These are phyloP conservation scores for Euclidia mi DNA, from an alignment of 2,888 invertebrate genomes.

Conservation along the genomic window DNA sequence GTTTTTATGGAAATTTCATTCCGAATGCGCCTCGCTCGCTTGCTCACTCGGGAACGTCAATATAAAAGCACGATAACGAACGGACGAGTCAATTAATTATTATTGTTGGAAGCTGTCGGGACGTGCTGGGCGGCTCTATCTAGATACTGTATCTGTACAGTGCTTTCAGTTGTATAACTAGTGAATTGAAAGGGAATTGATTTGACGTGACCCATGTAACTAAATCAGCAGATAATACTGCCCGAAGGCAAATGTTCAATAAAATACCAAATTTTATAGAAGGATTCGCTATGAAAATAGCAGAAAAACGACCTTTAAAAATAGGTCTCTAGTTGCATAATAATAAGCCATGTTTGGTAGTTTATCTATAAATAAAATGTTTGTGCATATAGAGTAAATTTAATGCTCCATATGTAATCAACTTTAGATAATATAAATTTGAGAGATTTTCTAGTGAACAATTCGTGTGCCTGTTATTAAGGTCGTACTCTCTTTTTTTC, in stretches of 20 bases:
- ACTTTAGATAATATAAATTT: not conserved
- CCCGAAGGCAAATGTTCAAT: not conserved
- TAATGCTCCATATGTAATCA: not conserved
- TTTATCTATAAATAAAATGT: not conserved
- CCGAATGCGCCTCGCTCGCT: slow-evolving; percentile 88
- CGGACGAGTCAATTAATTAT: slow-evolving; percentile 90
- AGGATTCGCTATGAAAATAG: no score
- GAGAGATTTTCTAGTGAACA: not conserved
- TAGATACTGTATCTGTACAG: slow-evolving; percentile 73
- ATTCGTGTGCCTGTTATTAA: slow-evolving; percentile 1
- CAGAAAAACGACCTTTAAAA: not conserved
- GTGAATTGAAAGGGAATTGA: slow-evolving; percentile 40
- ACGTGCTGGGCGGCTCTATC: slow-evolving; percentile 79
- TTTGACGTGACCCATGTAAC: slow-evolving; percentile 21
- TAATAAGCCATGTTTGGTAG: not conserved
- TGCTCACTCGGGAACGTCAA: slow-evolving; percentile 88
- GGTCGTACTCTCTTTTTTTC: slow-evolving; percentile 1
- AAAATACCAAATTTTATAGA: no score
- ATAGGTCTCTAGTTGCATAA: not conserved
- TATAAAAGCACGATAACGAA: slow-evolving; percentile 90
- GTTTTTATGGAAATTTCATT: slow-evolving; percentile 91
- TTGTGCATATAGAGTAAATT: not conserved
- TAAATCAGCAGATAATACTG: not conserved
- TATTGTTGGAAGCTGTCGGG: slow-evolving; percentile 89
- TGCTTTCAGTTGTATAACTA: slow-evolving; percentile 51